Evolutionary conservation across 2,888 invertebrate species (phyloP).

Genomic region (Charanyca ferruginea): DNA sequence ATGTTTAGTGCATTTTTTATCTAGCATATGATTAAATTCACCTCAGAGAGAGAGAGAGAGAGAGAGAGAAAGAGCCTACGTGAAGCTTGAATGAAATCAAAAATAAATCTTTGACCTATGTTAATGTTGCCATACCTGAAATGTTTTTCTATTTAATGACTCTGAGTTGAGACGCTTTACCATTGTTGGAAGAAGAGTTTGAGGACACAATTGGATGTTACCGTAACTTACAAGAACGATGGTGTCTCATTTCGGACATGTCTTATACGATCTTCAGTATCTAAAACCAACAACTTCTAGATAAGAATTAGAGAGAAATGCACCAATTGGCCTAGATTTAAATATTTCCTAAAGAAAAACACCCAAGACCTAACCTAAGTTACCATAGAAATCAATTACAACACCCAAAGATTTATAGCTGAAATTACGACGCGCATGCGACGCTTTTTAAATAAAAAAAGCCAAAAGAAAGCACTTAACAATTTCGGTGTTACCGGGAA

Average conservation of each 20-base stretch:
- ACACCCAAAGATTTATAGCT: slow-evolving; percentile 45
- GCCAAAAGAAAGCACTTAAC: slow-evolving; percentile 52
- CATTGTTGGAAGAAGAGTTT: not conserved
- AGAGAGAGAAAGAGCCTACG: too few species aligned
- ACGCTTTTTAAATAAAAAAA: slow-evolving; percentile 58
- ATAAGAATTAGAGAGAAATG: not conserved
- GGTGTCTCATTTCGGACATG: too few species aligned
- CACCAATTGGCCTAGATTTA: not conserved
- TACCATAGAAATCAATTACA: slow-evolving; percentile 14
- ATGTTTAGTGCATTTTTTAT: too few species aligned
- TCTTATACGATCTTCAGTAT: not conserved
- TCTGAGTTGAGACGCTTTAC: not conserved
- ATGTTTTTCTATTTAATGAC: not conserved
- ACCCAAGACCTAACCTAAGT: too few species aligned
- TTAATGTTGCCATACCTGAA: not conserved
- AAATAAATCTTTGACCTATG: too few species aligned
- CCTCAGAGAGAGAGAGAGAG: too few species aligned
- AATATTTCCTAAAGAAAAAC: too few species aligned
- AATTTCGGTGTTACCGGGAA: slow-evolving; percentile 61
- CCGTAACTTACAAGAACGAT: not conserved
- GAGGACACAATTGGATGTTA: not conserved
- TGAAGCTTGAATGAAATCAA: too few species aligned
- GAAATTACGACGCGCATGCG: slow-evolving; percentile 45
- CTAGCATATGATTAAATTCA: too few species aligned
- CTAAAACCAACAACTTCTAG: not conserved